A percentile compares a stretch with the other conserved stretches of the same genome.
phyloP scores from a whole-genome alignment of 2,888 invertebrate species.

The Tiliacea citrago region DNA sequence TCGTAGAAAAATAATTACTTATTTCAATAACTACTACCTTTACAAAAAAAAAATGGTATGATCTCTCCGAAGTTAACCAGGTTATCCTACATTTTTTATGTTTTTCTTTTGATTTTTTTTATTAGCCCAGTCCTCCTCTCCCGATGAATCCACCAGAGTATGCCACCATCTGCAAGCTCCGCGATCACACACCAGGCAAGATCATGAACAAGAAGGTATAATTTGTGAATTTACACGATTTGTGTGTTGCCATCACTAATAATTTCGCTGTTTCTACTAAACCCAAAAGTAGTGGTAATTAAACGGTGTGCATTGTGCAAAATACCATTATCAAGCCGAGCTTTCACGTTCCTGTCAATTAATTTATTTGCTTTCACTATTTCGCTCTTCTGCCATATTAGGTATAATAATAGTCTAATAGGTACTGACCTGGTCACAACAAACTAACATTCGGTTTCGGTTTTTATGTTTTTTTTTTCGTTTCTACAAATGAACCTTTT shows the following conservation, averaged over 20 bases:
- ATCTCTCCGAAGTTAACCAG: not conserved
- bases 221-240: conserved; percentile 33
- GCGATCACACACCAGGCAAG: conserved; percentile 69
- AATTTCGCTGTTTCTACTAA: conserved; percentile 10
- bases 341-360: not conserved
- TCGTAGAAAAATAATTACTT: too few relatives aligned
- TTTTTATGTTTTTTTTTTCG: too few relatives aligned
- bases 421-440: not conserved
- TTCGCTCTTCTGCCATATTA: not conserved
- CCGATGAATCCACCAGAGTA: conserved; percentile 76
- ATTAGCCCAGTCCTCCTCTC: conserved; percentile 51
- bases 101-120: conserved; percentile 52
- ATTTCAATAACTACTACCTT: too few relatives aligned
- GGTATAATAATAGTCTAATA: not conserved
- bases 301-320: not conserved
- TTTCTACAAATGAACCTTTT: too few relatives aligned
- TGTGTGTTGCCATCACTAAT: conserved; percentile 44
- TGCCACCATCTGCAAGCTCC: conserved; percentile 78
- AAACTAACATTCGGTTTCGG: not conserved
- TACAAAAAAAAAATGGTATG: not conserved
- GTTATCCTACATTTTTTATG: conserved; percentile 45
- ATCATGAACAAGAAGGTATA: conserved; percentile 77
- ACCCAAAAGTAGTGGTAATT: not conserved
- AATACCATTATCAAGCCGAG: not conserved
- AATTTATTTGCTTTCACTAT: not conserved